Percentiles rank a stretch among this genome's conserved stretches.
Conservation (phyloP, 2,888 invertebrate species). For the Hydrotaea diabolus region DNA sequence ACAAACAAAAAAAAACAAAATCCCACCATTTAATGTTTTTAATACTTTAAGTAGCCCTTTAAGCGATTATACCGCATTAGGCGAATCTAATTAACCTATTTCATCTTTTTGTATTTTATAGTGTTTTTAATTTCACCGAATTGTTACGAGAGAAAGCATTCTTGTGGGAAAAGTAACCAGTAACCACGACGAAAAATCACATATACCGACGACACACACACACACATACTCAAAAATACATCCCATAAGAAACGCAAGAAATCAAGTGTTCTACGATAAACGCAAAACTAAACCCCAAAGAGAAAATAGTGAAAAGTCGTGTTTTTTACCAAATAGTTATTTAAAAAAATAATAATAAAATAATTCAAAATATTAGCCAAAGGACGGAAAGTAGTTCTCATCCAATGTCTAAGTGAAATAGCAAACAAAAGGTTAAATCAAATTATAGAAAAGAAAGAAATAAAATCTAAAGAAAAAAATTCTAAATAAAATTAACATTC, state of each 20-base stretch:
- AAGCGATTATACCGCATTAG: neutral
- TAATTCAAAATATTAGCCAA: conserved; percentile 32
- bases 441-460: conserved; percentile 7
- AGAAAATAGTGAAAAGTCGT: conserved; percentile 22
- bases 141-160: neutral
- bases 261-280: neutral
- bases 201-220: too few relatives aligned
- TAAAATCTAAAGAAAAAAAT: neutral
- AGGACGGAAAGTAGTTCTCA: conserved; percentile 17
- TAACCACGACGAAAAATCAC: neutral
- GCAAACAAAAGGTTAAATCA: neutral
- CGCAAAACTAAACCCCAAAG: neutral
- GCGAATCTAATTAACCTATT: neutral
- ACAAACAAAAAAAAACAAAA: neutral
- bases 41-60: neutral
- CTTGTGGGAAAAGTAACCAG: neutral
- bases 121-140: conserved; percentile 10
- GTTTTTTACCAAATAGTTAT: conserved; percentile 33
- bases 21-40: neutral
- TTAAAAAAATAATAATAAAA: too few relatives aligned
- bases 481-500: too few relatives aligned
- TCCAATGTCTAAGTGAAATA: neutral
- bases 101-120: neutral
- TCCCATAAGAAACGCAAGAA: neutral
- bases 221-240: too few relatives aligned